These are phyloP conservation scores for Casuarius casuarius DNA, from an alignment of 2,113 vertebrate genomes.

Conservation along the genomic window DNA sequence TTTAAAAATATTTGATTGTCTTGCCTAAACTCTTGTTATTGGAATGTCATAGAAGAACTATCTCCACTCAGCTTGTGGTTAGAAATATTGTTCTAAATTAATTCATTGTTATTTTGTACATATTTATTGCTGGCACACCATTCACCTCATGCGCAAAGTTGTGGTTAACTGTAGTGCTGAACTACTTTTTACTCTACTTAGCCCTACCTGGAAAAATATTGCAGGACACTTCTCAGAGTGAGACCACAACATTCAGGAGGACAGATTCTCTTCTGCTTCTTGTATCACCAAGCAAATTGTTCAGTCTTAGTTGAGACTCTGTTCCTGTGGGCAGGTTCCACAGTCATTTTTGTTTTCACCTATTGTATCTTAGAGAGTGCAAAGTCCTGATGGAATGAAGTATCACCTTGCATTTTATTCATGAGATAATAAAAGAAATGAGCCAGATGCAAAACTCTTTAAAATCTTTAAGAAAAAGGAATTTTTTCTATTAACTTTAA, in stretches of 20 bases:
- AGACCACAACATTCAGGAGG: neutral
- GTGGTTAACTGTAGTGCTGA: neutral
- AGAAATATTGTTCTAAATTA: neutral
- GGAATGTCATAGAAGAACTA: neutral
- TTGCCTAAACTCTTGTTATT: neutral
- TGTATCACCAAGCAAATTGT: neutral
- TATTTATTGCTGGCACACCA: neutral
- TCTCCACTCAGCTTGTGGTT: neutral
- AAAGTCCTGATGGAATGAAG: neutral
- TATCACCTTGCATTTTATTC: neutral
- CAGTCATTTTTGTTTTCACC: neutral
- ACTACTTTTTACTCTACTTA: neutral
- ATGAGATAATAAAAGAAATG: neutral
- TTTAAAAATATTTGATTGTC: neutral
- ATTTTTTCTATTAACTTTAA: neutral
- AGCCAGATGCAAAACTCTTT: neutral
- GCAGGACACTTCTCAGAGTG: neutral
- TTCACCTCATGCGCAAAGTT: neutral
- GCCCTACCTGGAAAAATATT: neutral
- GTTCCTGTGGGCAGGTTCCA: neutral
- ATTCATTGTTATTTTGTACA: neutral
- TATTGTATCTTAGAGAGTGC: neutral
- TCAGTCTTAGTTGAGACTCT: neutral
- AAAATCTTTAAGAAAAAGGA: neutral
- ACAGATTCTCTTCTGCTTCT: neutral